Evolutionary conservation across 2,888 invertebrate species (phyloP).

Genomic region (Athalia cordata): DNA sequence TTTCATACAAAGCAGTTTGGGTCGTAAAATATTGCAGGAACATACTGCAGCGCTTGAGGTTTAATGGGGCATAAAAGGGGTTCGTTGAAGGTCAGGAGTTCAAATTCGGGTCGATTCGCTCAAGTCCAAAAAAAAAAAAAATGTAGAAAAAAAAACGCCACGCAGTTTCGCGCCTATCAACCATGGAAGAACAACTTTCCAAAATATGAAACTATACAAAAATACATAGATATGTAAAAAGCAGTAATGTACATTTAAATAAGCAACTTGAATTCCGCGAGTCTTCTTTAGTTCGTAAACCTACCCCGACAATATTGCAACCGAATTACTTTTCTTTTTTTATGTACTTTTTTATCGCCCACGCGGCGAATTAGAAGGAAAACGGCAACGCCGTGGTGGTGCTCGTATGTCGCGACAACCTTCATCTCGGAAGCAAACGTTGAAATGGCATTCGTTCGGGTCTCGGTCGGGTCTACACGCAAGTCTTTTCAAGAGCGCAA

Average conservation of each 20-base stretch:
- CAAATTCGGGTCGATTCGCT: neutral
- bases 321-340: conserved; percentile 25
- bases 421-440: conserved; percentile 21
- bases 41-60: conserved; percentile 24
- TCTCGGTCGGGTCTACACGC: neutral
- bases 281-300: neutral
- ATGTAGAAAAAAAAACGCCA: neutral
- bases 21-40: conserved; percentile 28
- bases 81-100: conserved; percentile 30
- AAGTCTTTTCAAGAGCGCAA: too few relatives aligned
- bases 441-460: conserved; percentile 11
- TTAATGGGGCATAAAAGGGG: conserved; percentile 33
- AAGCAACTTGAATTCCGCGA: neutral
- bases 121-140: neutral
- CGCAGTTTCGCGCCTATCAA: too few relatives aligned
- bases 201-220: too few relatives aligned
- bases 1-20: conserved; percentile 23
- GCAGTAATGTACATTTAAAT: conserved; percentile 20
- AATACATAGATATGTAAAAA: neutral
- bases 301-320: conserved; percentile 3
- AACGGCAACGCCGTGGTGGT: neutral
- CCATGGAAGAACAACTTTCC: too few relatives aligned
- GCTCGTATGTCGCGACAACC: neutral
- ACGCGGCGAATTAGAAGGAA: neutral
- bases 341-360: neutral